Conservation (phyloP, 2,113 vertebrate genomes). For the Oncorhynchus gorbuscha region DNA sequence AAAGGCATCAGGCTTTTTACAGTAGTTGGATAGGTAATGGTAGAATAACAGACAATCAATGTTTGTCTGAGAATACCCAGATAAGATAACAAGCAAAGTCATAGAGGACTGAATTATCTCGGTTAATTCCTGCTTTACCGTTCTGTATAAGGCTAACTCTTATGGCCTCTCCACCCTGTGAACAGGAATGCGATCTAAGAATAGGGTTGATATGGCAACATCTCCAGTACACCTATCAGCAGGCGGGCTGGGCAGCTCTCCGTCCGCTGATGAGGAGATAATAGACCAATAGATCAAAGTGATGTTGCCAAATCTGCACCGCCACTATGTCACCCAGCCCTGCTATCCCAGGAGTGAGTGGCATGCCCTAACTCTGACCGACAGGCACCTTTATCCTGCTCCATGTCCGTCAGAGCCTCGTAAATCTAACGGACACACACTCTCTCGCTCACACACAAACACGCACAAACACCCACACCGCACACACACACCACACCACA, state of each 20-base stretch:
- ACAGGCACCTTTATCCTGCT: conserved; percentile 23
- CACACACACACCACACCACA: not conserved
- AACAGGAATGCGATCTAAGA: conserved; percentile 6
- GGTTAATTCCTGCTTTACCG: too few species aligned
- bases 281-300: conserved; percentile 28
- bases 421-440: conserved; percentile 13
- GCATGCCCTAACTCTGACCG: conserved; percentile 2
- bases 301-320: not conserved
- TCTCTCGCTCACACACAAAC: not conserved
- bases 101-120: not conserved
- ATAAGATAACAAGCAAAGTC: not conserved
- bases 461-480: conserved; percentile 1
- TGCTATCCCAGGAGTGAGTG: conserved; percentile 34
- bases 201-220: conserved; percentile 31
- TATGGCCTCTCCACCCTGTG: conserved; percentile 1
- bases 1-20: not conserved
- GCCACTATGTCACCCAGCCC: not conserved
- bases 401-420: conserved; percentile 21
- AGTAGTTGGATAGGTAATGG: not conserved
- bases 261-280: conserved; percentile 33
- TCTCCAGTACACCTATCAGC: conserved; percentile 19
- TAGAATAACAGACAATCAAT: not conserved
- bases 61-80: not conserved
- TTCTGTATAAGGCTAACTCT: conserved; percentile 10
- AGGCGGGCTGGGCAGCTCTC: not conserved